These are phyloP conservation scores for Myanophis thanlyinensis DNA, from an alignment of 2,113 vertebrate genomes.

Conservation along the genomic window DNA sequence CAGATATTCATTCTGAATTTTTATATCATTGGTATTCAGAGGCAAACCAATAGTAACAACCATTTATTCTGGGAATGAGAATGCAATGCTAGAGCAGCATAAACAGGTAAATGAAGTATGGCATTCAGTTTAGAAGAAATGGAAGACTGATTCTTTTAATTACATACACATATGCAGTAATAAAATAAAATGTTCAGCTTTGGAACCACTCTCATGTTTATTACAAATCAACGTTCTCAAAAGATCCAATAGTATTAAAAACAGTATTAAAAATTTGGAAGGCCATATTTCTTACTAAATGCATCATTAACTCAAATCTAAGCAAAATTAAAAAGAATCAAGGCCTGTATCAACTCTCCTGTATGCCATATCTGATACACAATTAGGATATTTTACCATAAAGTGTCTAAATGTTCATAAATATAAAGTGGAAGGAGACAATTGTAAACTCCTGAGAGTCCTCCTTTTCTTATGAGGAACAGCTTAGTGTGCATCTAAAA, in stretches of 20 bases:
- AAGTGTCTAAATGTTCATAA: not conserved
- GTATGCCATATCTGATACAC: not conserved
- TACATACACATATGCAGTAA: not conserved
- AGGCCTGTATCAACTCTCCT: not conserved
- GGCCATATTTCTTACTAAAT: accelerated
- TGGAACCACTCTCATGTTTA: not conserved
- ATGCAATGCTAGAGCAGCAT: not conserved
- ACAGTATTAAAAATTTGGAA: too few relatives aligned
- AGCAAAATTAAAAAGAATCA: not conserved
- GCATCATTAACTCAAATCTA: not conserved
- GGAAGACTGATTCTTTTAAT: not conserved
- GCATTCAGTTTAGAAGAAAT: not conserved
- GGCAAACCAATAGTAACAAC: not conserved
- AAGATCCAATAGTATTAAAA: conserved; percentile 9
- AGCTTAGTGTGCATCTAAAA: not conserved
- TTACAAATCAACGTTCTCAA: conserved; percentile 2
- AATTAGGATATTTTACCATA: not conserved
- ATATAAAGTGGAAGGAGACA: not conserved
- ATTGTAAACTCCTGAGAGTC: not conserved
- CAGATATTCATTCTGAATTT: not conserved
- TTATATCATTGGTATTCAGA: not conserved
- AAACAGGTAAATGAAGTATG: not conserved
- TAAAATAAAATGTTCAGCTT: not conserved
- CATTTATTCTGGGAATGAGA: not conserved
- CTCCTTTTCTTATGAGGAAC: not conserved